Evolutionary conservation across 2,888 invertebrate species (phyloP), one percentile per base, ranked within the genome.

Genomic region (Leptarthrus brevirostris): DNA sequence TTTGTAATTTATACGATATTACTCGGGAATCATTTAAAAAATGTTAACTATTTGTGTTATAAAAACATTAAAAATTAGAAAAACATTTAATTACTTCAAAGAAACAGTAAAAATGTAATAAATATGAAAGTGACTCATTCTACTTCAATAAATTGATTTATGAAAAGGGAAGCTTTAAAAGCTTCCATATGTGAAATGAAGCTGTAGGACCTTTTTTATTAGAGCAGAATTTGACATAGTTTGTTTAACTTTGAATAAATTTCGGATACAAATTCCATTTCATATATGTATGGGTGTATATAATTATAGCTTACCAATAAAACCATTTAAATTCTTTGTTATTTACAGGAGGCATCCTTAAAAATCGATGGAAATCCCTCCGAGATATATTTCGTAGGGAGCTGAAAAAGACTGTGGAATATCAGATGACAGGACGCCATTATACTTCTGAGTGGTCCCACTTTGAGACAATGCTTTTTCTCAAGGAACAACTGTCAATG

Each of bases 361-460:
- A 56, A 30, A 56, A 1, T 26, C 24, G 30, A 16, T 56, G 56
- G 56, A 56, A 56, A 10, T 56, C 30, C 30, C 56, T 56, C 0
- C 56, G 56, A 16, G 56, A 56, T 56, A 14, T 56, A 14, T 56
- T 54, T 30, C 56, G 56, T 2, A 30, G 56, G 10, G 30, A 56
- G 30, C 16, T 16, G 1, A 30, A 30, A 30, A 56, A 56, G 30
- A 56, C 34, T 34, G 1, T 34, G 3, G 34, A 30, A 56, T 5
- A 10, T 6, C 5, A 26, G 16, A 16, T 16, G 2, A 8, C 6
- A 6, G 24, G 26, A 14, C 24, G 8, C 14, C 26, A 10, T 1
- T 56, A 56, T 26, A 56, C 24, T 14, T 3, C 56, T 12, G 56
- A 56, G 30, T 56, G 56, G 56, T 16, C 16, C 30, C 30, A 16